Conservation (phyloP, 2,888 invertebrate species). For the Parthenolecanium corni region DNA sequence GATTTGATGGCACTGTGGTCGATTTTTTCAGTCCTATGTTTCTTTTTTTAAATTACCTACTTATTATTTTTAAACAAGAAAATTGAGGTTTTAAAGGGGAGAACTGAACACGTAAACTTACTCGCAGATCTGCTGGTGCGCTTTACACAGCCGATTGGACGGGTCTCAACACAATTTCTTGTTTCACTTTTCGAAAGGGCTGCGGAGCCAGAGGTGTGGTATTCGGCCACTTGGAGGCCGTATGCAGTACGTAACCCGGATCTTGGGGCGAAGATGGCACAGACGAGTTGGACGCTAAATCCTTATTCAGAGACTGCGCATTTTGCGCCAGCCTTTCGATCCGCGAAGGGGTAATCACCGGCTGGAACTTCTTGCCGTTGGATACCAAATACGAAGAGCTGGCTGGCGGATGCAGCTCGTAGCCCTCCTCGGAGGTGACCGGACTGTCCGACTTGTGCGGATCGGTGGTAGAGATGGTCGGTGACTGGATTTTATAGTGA, state of each 20-base stretch:
- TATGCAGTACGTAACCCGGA: conserved; percentile 61
- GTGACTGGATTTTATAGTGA: conserved; percentile 7
- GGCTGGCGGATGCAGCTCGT: conserved; percentile 5
- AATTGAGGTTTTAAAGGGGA: no score
- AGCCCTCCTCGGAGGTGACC: conserved; percentile 6
- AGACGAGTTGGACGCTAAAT: background rate
- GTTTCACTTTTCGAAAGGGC: conserved; percentile 15
- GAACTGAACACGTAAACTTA: no score
- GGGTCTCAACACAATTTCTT: conserved; percentile 2
- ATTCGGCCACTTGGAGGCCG: conserved; percentile 53
- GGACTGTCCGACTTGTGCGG: conserved; percentile 22
- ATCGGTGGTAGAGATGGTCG: conserved; percentile 18
- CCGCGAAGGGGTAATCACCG: conserved; percentile 18
- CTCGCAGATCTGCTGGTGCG: no score
- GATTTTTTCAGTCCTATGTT: no score
- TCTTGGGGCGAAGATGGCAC: conserved; percentile 53
- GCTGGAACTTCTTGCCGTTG: conserved; percentile 25
- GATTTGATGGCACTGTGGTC: no score
- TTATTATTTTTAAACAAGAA: no score
- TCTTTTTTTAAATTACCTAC: no score
- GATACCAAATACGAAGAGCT: conserved; percentile 30
- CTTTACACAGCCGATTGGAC: conserved; percentile 19
- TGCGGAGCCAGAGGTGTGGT: conserved; percentile 15
- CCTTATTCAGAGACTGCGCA: background rate
- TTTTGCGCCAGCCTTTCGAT: conserved; percentile 16